Base-by-base conservation (phyloP, 1,140 invertebrate genomes). In the Drosophila pallidifrons region DNA sequence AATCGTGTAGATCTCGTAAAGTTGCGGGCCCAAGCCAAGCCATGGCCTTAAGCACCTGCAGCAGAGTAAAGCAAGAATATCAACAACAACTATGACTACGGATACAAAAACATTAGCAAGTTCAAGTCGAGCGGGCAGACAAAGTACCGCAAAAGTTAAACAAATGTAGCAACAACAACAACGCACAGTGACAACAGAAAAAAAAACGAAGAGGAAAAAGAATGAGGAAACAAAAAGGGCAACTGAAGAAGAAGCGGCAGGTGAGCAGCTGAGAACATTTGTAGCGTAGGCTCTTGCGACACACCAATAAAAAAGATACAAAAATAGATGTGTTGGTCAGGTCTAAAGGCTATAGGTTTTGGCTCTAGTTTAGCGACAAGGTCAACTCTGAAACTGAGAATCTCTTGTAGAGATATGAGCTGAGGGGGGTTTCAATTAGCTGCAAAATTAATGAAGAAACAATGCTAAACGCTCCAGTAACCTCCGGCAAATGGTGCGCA, bases 61-160 rank as follows among this genome's bases (percentile, higher is more conserved):
- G 35, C 52, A 32, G 35, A 7, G 32, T 30, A 0, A 15, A 15
- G 20, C 60, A 64, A 25, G 28, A 43, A 16, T 64, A 76, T 6
- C 49, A 61, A 25, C 35, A 15, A 1, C 43, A 64, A 43, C 47
- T 55, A 30, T 57, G 28, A 11, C 13, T 30, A 13, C 63, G 70
- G 6, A 43, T 54, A 25, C 28, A 20, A 5, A 15, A 60, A 57
- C 55, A 60, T 20, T 28, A 41, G 25, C 45, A 86, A 86, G 83
- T 87, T 87, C 83, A 87, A 87, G 80, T 87, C 69, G 83, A 88
- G 83, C 83, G 83, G 83, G 83, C 83, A 82, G 71, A 65, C 79
- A 86, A 88, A 88, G 83, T 88, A 87, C 83, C 83, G 83, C 83
- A 88, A 87, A 87, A 85, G 82, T 86, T 80, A 81, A 85, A 86